These are phyloP conservation scores for Crypturellus undulatus DNA, from an alignment of 2,113 vertebrate species.

Conservation along the genomic window DNA sequence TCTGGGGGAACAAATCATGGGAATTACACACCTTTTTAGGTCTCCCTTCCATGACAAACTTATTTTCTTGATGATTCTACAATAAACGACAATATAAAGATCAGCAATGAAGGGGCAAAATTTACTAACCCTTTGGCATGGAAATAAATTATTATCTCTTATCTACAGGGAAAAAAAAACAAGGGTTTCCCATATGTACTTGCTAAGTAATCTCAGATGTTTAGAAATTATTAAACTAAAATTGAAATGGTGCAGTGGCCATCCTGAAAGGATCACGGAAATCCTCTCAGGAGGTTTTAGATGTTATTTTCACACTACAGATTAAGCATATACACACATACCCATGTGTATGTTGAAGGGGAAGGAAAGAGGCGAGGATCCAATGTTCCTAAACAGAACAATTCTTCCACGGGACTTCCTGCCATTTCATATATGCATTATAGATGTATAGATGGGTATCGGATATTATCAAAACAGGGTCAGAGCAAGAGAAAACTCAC, in stretches of 20 bases:
- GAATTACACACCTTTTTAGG: not conserved
- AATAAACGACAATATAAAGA: not conserved
- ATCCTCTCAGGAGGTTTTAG: not conserved
- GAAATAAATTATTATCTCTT: conserved; percentile 19
- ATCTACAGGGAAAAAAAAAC: rapidly evolving
- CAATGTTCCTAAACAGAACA: not conserved
- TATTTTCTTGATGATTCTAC: not conserved
- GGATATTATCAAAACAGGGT: not conserved
- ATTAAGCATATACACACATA: not conserved
- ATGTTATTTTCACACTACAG: not conserved
- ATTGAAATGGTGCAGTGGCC: not conserved
- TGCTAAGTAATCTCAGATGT: not conserved
- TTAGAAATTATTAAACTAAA: not conserved
- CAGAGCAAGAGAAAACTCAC: not conserved
- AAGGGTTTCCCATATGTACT: not conserved
- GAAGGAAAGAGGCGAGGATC: not conserved
- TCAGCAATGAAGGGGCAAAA: not conserved
- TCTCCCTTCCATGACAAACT: conserved; percentile 1
- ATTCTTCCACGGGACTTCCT: not conserved
- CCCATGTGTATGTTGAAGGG: not conserved
- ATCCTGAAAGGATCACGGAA: not conserved
- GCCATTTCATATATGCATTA: not conserved
- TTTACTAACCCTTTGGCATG: not conserved
- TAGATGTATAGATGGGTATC: not conserved
- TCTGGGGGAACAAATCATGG: not conserved